phyloP scores from a whole-genome alignment of 64 coral and sea anemone species.

The Montipora foliosa region DNA sequence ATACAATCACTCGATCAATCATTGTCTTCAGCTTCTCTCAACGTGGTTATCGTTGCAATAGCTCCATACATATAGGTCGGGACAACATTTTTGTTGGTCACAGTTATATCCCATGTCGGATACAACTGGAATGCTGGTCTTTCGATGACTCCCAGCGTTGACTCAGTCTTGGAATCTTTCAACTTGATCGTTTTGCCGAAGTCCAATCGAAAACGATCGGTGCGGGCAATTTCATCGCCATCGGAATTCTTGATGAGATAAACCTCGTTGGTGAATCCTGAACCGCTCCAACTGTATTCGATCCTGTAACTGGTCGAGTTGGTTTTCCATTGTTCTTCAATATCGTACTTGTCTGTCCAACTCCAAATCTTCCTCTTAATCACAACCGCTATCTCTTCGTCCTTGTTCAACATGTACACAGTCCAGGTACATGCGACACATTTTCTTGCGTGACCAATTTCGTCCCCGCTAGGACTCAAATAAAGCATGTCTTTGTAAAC shows the following conservation, averaged over 20 bases:
- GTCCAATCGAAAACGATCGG: slow-evolving; percentile 6
- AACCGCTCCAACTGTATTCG: slow-evolving; percentile 24
- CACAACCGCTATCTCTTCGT: slow-evolving; percentile 11
- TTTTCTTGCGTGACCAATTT: slow-evolving; percentile 16
- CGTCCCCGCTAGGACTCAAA: not conserved
- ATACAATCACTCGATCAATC: too few relatives aligned
- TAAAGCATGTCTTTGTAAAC: slow-evolving; percentile 16
- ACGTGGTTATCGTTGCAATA: not conserved
- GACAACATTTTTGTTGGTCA: slow-evolving; percentile 2
- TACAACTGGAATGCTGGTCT: slow-evolving; percentile 13
- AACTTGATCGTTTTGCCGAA: slow-evolving; percentile 1
- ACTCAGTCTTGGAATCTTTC: not conserved
- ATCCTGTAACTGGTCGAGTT: slow-evolving; percentile 17
- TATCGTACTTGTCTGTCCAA: slow-evolving; percentile 5
- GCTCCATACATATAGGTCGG: slow-evolving; percentile 15
- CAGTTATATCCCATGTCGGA: slow-evolving; percentile 21
- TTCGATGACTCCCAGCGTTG: not conserved
- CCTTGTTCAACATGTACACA: slow-evolving; percentile 30
- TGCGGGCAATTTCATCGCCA: slow-evolving; percentile 37
- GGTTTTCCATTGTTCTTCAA: slow-evolving; percentile 20
- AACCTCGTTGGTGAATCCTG: not conserved
- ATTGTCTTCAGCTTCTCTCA: not conserved
- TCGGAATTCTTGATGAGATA: slow-evolving; percentile 16
- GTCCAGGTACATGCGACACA: slow-evolving; percentile 15
- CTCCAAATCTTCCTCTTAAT: not conserved